Evolutionary conservation across 2,113 vertebrate species (phyloP).

Genomic region (Myocastor coypus): DNA sequence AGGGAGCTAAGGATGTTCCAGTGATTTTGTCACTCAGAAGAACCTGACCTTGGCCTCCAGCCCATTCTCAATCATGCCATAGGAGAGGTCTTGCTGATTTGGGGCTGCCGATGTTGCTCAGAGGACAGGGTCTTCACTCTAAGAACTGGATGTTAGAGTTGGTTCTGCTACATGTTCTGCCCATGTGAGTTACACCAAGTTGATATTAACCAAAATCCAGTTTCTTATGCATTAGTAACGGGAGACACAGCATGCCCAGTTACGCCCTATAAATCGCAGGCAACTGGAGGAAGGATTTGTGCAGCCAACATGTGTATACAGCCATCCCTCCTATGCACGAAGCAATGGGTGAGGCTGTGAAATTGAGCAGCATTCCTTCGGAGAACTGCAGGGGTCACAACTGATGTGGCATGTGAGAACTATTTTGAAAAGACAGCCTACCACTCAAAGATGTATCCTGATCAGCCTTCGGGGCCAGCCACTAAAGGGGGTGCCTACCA

Average conservation of each 20-base stretch:
- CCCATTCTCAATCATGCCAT: too few species aligned
- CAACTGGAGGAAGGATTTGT: background rate
- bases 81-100: background rate
- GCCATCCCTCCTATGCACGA: background rate
- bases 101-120: background rate
- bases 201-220: background rate
- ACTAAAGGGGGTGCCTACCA: accelerated
- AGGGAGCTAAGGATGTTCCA: background rate
- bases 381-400: accelerated
- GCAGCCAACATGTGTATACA: too few species aligned
- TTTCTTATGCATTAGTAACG: background rate
- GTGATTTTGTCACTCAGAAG: background rate
- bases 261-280: background rate
- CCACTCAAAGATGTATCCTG: accelerated
- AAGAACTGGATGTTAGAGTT: background rate
- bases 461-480: accelerated
- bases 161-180: background rate
- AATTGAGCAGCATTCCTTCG: accelerated
- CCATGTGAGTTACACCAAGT: background rate
- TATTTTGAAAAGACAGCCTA: background rate
- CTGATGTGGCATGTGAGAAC: accelerated
- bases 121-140: background rate
- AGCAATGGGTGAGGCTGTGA: background rate
- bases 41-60: accelerated
- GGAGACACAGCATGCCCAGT: background rate